A percentile compares a stretch with the other conserved stretches of the same genome.
phyloP scores from a whole-genome alignment of 2,113 vertebrate genomes.

The Misgurnus anguillicaudatus region DNA sequence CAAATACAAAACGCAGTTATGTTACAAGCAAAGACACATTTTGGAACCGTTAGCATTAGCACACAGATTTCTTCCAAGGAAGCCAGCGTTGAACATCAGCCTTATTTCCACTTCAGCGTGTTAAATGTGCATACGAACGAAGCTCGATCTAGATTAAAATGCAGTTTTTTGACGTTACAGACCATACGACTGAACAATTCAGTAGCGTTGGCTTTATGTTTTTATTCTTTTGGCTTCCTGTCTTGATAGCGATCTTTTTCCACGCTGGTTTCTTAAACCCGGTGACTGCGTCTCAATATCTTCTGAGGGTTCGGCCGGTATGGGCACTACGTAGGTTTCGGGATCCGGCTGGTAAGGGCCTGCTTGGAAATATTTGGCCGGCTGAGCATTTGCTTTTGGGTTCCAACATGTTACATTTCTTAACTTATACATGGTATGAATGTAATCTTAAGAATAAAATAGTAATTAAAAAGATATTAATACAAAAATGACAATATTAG shows the following conservation, averaged over 20 bases:
- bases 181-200: slow-evolving; percentile 57
- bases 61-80: slow-evolving; percentile 68
- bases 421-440: not conserved
- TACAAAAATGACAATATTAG: slow-evolving; percentile 3
- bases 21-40: slow-evolving; percentile 74
- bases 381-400: slow-evolving; percentile 81
- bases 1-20: slow-evolving; percentile 71
- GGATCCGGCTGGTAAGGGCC: slow-evolving; percentile 87
- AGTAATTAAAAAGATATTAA: not conserved
- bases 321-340: slow-evolving; percentile 86
- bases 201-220: slow-evolving; percentile 63
- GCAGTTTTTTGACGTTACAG: slow-evolving; percentile 23
- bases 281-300: slow-evolving; percentile 83
- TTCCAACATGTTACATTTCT: slow-evolving; percentile 58
- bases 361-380: slow-evolving; percentile 92
- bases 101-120: slow-evolving; percentile 36
- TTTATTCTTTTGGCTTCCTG: slow-evolving; percentile 74
- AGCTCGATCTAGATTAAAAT: slow-evolving; percentile 4
- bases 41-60: slow-evolving; percentile 65
- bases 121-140: slow-evolving; percentile 51
- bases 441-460: not conserved
- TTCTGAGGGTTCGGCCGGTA: slow-evolving; percentile 84
- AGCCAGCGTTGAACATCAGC: slow-evolving; percentile 55
- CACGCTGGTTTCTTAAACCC: slow-evolving; percentile 78
- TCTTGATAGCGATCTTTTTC: slow-evolving; percentile 86